A percentile compares a stretch with the other conserved stretches of the same genome.
Conservation (phyloP, 53 echinoderm and acorn worm genomes). For the Antedon mediterranea region DNA sequence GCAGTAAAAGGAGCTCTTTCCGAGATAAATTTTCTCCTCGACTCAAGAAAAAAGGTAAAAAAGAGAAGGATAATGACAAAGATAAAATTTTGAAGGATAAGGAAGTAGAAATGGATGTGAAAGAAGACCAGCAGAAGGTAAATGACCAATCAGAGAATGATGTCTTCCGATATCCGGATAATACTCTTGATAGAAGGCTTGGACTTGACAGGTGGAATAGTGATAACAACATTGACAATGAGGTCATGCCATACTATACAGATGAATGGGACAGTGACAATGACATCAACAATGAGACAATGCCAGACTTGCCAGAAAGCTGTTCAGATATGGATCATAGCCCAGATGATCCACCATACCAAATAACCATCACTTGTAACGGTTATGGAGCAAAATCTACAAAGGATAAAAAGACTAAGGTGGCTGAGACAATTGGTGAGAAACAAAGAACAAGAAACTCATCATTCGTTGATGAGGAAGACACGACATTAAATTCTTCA, state of each 20-base stretch:
- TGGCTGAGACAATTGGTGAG: constrained; percentile 20
- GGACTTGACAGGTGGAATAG: constrained; percentile 75
- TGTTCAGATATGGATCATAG: constrained; percentile 37
- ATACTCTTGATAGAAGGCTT: constrained; percentile 50
- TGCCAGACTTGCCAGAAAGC: constrained; percentile 76
- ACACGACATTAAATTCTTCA: background rate
- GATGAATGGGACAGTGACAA: constrained; percentile 84
- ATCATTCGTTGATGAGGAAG: constrained; percentile 4
- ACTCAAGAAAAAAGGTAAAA: background rate
- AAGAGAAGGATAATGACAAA: background rate
- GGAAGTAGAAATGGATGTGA: background rate
- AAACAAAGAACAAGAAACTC: constrained; percentile 2
- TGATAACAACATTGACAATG: constrained; percentile 80
- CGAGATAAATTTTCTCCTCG: background rate
- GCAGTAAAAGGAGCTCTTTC: background rate
- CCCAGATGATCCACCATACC: background rate
- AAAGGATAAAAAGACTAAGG: constrained; percentile 5
- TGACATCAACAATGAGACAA: constrained; percentile 78
- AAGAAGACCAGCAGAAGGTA: constrained; percentile 2
- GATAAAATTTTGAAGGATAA: background rate
- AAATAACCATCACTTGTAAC: background rate
- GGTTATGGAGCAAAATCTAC: background rate
- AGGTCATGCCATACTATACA: constrained; percentile 89
- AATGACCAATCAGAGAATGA: constrained; percentile 21
- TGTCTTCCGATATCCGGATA: constrained; percentile 14